phyloP scores from a whole-genome alignment of 1,140 invertebrate genomes.

The Laupala kohalensis region DNA sequence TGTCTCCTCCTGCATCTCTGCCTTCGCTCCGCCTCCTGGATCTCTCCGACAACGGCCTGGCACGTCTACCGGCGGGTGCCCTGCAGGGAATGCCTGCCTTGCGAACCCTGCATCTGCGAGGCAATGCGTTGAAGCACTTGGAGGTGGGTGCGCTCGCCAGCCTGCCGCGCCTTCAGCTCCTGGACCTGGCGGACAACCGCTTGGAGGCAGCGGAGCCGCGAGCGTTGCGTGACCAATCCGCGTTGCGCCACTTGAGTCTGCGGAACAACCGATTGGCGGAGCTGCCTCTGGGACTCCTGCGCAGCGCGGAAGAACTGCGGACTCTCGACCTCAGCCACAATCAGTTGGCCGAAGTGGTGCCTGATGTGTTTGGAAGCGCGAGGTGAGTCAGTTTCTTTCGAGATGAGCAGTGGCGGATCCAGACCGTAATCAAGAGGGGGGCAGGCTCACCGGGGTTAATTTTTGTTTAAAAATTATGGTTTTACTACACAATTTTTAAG shows the following conservation, averaged over 20 bases:
- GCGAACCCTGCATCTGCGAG: slow-evolving; percentile 56
- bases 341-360: slow-evolving; percentile 51
- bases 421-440: too few relatives aligned
- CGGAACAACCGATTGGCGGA: slow-evolving; percentile 61
- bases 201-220: slow-evolving; percentile 50
- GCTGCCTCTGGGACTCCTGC: slow-evolving; percentile 50
- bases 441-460: too few relatives aligned
- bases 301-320: slow-evolving; percentile 46
- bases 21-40: slow-evolving; percentile 58
- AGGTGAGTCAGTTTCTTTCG: slow-evolving; percentile 23
- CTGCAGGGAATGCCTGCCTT: slow-evolving; percentile 55
- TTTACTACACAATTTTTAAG: too few relatives aligned
- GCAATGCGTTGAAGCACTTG: slow-evolving; percentile 56
- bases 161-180: slow-evolving; percentile 50
- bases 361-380: slow-evolving; percentile 46
- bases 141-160: slow-evolving; percentile 56
- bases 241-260: slow-evolving; percentile 54
- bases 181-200: slow-evolving; percentile 67
- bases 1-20: slow-evolving; percentile 45
- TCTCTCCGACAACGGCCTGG: slow-evolving; percentile 60
- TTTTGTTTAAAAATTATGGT: too few relatives aligned
- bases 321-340: slow-evolving; percentile 65
- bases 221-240: slow-evolving; percentile 45
- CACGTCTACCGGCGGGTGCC: slow-evolving; percentile 47
- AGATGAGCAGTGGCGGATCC: too few relatives aligned